These are phyloP conservation scores for Proteles cristata DNA, from an alignment of 2,113 vertebrate genomes.

Conservation along the genomic window DNA sequence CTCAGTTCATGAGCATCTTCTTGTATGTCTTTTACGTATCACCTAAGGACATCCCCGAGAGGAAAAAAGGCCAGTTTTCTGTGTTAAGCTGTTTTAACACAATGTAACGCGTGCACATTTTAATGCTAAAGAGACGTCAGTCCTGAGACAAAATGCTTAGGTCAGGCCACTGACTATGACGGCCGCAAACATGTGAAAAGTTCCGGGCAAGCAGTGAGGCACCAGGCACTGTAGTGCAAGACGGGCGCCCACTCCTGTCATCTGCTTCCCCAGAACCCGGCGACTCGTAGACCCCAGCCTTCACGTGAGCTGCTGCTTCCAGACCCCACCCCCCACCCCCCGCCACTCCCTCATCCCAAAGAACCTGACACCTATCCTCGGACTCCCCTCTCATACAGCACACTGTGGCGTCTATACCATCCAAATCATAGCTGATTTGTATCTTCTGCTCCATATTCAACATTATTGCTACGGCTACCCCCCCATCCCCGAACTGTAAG, in stretches of 20 bases:
- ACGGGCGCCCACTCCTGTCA: rapidly evolving
- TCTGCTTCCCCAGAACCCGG: neutral
- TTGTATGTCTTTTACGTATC: neutral
- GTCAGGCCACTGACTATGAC: neutral
- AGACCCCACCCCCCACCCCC: no score
- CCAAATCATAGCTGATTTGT: neutral
- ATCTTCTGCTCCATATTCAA: neutral
- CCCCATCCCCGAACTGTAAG: neutral
- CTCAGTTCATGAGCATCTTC: neutral
- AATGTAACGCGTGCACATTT: neutral
- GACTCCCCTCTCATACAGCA: neutral
- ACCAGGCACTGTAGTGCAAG: rapidly evolving
- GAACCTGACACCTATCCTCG: neutral
- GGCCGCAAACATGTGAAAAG: neutral
- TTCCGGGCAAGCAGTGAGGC: no score
- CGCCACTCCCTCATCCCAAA: neutral
- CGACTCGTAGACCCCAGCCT: rapidly evolving
- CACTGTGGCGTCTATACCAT: neutral
- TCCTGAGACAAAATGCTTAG: neutral
- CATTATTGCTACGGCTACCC: neutral
- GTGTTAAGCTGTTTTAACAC: neutral
- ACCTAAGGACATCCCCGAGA: neutral
- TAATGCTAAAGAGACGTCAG: neutral
- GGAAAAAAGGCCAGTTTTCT: neutral
- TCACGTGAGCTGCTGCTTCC: neutral